Evolutionary conservation across 2,888 invertebrate genomes (phyloP).

Genomic region (Microchrysa polita): DNA sequence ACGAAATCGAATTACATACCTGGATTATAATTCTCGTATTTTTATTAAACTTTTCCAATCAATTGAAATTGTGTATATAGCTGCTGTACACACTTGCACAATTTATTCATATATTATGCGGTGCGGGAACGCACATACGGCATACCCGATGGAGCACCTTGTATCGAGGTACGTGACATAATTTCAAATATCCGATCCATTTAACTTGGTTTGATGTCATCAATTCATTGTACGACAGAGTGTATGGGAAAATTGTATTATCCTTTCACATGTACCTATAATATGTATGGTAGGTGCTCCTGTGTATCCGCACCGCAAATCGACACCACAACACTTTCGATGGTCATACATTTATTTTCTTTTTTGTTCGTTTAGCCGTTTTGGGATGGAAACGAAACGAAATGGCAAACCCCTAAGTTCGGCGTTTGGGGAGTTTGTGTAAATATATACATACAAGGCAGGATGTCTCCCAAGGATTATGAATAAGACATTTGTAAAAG

Average conservation of each 20-base stretch:
- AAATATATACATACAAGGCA: constrained; percentile 16
- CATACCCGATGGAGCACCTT: background rate
- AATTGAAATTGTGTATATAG: constrained; percentile 28
- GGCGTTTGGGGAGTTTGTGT: constrained; percentile 24
- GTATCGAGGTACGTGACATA: constrained; percentile 35
- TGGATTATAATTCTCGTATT: background rate
- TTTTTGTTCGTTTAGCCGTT: constrained; percentile 4
- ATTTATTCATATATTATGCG: constrained; percentile 14
- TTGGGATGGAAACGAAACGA: background rate
- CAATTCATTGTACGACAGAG: constrained; percentile 42
- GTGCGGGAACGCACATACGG: background rate
- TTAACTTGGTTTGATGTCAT: constrained; percentile 35
- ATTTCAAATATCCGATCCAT: constrained; percentile 25
- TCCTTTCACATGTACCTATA: background rate
- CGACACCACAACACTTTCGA: background rate
- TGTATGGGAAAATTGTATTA: constrained; percentile 33
- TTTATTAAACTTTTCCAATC: constrained; percentile 42
- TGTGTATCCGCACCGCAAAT: too few relatives aligned
- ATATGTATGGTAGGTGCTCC: too few relatives aligned
- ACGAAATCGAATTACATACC: background rate
- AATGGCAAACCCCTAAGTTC: background rate
- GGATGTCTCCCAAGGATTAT: constrained; percentile 36
- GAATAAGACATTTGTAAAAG: constrained; percentile 37
- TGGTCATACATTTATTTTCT: background rate
- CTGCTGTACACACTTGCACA: too few relatives aligned